Evolutionary conservation across 1,140 invertebrate species (phyloP), one percentile per base, ranked within the genome.

Genomic region (Pantala flavescens): DNA sequence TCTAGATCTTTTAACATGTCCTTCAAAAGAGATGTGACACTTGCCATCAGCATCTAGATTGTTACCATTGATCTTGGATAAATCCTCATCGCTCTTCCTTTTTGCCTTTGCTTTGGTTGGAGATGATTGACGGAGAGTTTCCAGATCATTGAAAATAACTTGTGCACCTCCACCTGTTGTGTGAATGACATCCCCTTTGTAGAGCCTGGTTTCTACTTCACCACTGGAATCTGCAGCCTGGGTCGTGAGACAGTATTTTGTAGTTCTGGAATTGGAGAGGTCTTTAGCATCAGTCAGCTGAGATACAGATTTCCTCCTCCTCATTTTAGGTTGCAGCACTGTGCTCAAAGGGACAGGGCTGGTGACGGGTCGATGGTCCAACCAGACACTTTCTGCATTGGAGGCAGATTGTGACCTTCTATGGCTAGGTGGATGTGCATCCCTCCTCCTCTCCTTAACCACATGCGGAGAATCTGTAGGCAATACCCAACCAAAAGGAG

Each of bases 101-200:
- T 63, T 63, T 5, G 2, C 16, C 28, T 76, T 77, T n/a, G 76
- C 63, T 7, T 70, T 75, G 16, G 83, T 87, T 5, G 95, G 95
- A 0, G 93, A 95, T 77, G 87, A 86, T 81, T 98, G 95, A 78
- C 90, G 92, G 7, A 98, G 82, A 77, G 90, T 90, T 84, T 99
- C 97, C 1, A 99, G 91, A 83, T 98, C 97, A 78, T 94, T 93
- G 79, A 98, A 98, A 24, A 98, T 90, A 0, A 99, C 95, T 80
- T 98, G 94, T 1, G 94, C 92, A 0, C 97, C 97, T 11, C 97
- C 97, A 19, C 92, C 92, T 75, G 90, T 90, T 0, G 97, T 98
- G 14, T 94, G 94, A 19, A 98, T 86, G 36, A 98, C 91, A 82
- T 98, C 93, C 70, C 90, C 96, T 87, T 98, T 99, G 79, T 94